phyloP scores from a whole-genome alignment of 92 coral and sea anemone species.

The Epizoanthus scotinus region DNA sequence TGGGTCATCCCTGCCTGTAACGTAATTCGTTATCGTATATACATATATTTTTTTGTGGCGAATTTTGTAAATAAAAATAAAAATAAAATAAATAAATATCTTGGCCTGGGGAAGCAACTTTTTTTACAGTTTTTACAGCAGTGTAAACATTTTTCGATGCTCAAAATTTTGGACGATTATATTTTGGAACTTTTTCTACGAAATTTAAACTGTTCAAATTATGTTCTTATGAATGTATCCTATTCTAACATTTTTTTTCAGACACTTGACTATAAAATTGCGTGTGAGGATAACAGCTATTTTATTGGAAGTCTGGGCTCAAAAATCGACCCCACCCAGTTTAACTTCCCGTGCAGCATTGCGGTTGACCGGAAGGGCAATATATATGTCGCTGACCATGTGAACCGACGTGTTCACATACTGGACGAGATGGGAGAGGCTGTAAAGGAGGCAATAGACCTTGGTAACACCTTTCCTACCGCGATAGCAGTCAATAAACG shows the following conservation, averaged over 20 bases:
- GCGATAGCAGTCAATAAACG: conserved; percentile 73
- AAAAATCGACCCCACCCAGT: conserved; percentile 71
- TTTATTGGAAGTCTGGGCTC: conserved; percentile 80
- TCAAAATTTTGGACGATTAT: neutral
- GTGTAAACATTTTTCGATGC: no score
- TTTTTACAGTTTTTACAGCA: no score
- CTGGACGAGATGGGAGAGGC: conserved; percentile 64
- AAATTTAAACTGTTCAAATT: no score
- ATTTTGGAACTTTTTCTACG: neutral
- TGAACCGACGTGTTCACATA: conserved; percentile 74
- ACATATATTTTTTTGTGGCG: no score
- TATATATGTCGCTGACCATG: conserved; percentile 75
- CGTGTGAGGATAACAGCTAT: conserved; percentile 66
- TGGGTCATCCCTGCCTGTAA: no score
- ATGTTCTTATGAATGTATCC: neutral
- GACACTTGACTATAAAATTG: conserved; percentile 66
- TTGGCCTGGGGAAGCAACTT: no score
- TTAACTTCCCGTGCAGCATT: conserved; percentile 76
- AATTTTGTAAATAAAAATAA: no score
- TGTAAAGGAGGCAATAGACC: conserved; percentile 70
- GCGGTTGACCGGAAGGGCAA: conserved; percentile 61
- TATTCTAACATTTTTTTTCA: neutral
- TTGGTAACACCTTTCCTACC: conserved; percentile 74
- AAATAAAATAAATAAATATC: no score
- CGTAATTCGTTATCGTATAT: no score